Evolutionary conservation across 2,888 invertebrate species (phyloP).

Genomic region (Rhogogaster chlorosoma): DNA sequence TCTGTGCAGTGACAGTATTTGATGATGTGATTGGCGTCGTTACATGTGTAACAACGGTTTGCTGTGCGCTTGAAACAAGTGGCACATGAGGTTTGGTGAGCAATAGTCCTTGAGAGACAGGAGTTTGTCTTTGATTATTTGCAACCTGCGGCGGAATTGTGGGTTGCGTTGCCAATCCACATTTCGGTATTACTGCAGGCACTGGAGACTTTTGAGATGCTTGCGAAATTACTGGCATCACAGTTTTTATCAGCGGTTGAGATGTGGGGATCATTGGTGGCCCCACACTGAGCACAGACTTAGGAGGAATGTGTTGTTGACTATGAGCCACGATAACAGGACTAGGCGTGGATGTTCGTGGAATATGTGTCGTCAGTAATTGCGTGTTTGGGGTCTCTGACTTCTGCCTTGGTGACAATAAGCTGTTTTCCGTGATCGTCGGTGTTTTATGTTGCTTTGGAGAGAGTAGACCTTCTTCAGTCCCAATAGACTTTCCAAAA

Average conservation of each 20-base stretch:
- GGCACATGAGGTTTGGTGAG: slow-evolving; percentile 66
- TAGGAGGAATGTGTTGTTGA: slow-evolving; percentile 68
- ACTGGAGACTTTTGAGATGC: slow-evolving; percentile 59
- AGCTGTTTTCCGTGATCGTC: slow-evolving; percentile 62
- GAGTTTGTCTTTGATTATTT: slow-evolving; percentile 57
- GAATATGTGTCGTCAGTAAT: slow-evolving; percentile 84
- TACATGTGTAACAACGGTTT: slow-evolving; percentile 65
- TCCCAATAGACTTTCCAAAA: slow-evolving; percentile 62
- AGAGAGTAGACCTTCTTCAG: slow-evolving; percentile 64
- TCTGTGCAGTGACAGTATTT: slow-evolving; percentile 52
- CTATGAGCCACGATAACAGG: slow-evolving; percentile 78
- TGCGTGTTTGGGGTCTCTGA: slow-evolving; percentile 80
- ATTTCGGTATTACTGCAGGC: slow-evolving; percentile 58
- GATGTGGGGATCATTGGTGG: slow-evolving; percentile 61
- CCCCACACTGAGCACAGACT: slow-evolving; percentile 62
- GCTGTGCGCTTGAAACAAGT: slow-evolving; percentile 66
- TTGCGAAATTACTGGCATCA: slow-evolving; percentile 68
- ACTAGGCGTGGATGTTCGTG: slow-evolving; percentile 78
- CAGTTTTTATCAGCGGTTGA: slow-evolving; percentile 70
- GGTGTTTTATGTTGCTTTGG: slow-evolving; percentile 63
- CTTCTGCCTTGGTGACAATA: slow-evolving; percentile 68
- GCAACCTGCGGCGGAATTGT: slow-evolving; percentile 53
- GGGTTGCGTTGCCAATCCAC: slow-evolving; percentile 56
- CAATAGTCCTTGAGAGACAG: slow-evolving; percentile 62
- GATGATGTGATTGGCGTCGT: slow-evolving; percentile 61